These are phyloP conservation scores for Xanthorhoe spadicearia DNA, from an alignment of 2,888 invertebrate species.

Conservation along the genomic window DNA sequence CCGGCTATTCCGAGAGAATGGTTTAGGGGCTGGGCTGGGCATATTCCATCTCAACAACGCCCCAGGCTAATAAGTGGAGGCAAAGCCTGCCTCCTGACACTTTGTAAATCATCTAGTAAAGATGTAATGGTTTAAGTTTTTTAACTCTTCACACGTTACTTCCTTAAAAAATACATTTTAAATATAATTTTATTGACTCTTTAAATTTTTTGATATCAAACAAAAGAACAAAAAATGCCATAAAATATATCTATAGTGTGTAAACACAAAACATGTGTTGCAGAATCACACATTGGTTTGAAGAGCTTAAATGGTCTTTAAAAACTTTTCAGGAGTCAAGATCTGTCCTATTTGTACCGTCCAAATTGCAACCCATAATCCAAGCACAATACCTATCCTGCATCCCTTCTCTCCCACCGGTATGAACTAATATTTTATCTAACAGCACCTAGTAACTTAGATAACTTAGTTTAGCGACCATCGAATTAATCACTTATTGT, in stretches of 20 bases:
- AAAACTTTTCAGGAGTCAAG: slow-evolving; percentile 43
- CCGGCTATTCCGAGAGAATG: too few relatives aligned
- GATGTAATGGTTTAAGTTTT: too few relatives aligned
- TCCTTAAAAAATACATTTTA: too few relatives aligned
- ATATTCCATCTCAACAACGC: too few relatives aligned
- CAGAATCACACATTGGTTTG: not conserved
- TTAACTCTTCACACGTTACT: too few relatives aligned
- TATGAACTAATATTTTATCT: slow-evolving; percentile 47
- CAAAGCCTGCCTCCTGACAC: too few relatives aligned
- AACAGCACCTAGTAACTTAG: slow-evolving; percentile 45
- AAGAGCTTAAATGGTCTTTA: not conserved
- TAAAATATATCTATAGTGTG: not conserved
- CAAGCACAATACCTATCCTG: slow-evolving; percentile 31
- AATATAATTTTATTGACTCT: too few relatives aligned
- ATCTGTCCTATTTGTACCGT: slow-evolving; percentile 42
- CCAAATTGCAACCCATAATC: slow-evolving; percentile 41
- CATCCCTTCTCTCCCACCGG: slow-evolving; percentile 42
- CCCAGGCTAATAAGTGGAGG: too few relatives aligned
- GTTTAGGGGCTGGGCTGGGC: too few relatives aligned
- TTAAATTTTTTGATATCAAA: not conserved
- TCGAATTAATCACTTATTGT: slow-evolving; percentile 41
- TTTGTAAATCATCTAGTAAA: too few relatives aligned
- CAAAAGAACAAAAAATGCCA: too few relatives aligned
- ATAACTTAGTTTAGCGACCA: slow-evolving; percentile 46
- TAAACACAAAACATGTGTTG: not conserved